A percentile compares a stretch with the other conserved stretches of the same genome.
Conservation (phyloP, 2,113 vertebrate genomes). For the Neolamprologus longior region DNA sequence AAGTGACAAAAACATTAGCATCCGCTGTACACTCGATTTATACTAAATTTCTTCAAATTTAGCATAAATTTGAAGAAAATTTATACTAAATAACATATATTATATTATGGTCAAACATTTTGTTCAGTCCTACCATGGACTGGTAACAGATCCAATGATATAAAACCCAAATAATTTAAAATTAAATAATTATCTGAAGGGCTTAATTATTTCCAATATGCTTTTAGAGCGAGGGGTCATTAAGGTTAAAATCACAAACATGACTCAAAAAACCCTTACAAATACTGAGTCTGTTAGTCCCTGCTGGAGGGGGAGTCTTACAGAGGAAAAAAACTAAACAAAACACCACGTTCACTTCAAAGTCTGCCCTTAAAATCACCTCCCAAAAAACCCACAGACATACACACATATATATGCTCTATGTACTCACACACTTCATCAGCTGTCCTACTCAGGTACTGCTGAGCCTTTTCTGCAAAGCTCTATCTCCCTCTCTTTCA, state of each 20-base stretch:
- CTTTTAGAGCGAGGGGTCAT: background rate
- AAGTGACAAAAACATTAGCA: background rate
- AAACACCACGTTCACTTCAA: background rate
- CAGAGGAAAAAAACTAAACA: background rate
- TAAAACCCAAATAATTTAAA: background rate
- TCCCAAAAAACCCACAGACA: background rate
- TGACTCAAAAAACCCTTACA: background rate
- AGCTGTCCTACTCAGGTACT: background rate
- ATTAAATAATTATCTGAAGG: background rate
- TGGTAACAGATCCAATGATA: background rate
- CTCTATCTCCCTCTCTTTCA: background rate
- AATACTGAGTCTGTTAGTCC: background rate
- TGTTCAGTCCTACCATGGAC: background rate
- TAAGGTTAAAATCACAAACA: background rate
- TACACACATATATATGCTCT: background rate
- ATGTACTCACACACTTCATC: background rate
- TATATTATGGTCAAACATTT: background rate
- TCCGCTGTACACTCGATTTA: background rate
- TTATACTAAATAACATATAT: background rate
- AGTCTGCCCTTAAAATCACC: slow-evolving; percentile 24
- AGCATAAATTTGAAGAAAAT: background rate
- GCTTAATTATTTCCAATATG: background rate
- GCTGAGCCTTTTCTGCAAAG: slow-evolving; percentile 2
- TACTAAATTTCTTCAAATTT: too few species aligned
- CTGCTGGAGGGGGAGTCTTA: background rate